Conservation (phyloP, 2,113 vertebrate species). For the Pseudopipra pipra region DNA sequence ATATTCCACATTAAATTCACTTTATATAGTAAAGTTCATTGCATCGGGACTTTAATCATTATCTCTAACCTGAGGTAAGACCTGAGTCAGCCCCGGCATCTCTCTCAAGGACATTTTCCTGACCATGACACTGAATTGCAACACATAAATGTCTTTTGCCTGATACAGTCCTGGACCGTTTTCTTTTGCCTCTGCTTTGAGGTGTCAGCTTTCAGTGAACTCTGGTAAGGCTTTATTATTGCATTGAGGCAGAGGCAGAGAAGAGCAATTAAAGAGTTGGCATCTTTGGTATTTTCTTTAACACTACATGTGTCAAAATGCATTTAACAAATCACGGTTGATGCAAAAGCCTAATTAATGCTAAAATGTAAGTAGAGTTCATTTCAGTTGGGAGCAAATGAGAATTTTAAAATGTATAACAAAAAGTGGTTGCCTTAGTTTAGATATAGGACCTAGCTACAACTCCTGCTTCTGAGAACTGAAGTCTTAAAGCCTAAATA, state of each 20-base stretch:
- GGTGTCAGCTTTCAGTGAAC: conserved; percentile 16
- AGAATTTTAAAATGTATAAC: neutral
- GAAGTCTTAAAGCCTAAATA: neutral
- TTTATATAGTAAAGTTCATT: neutral
- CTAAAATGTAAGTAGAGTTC: conserved; percentile 13
- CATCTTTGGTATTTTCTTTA: conserved; percentile 33
- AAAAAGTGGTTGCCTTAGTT: neutral
- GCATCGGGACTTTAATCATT: neutral
- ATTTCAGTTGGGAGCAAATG: neutral
- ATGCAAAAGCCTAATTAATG: conserved; percentile 40
- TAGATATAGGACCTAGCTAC: neutral
- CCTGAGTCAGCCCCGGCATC: neutral
- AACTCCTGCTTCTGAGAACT: neutral
- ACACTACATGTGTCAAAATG: conserved; percentile 33
- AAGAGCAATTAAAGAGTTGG: conserved; percentile 48
- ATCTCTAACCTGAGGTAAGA: neutral
- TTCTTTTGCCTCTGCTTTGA: conserved; percentile 31
- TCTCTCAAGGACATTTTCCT: neutral
- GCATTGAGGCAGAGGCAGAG: neutral
- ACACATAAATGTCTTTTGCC: neutral
- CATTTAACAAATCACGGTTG: conserved; percentile 26
- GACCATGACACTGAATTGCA: neutral
- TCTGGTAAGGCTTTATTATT: conserved; percentile 13
- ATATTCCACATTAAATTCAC: neutral
- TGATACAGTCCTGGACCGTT: neutral